Evolutionary conservation across 2,888 invertebrate species (phyloP).

Genomic region (Torymus tubicola): DNA sequence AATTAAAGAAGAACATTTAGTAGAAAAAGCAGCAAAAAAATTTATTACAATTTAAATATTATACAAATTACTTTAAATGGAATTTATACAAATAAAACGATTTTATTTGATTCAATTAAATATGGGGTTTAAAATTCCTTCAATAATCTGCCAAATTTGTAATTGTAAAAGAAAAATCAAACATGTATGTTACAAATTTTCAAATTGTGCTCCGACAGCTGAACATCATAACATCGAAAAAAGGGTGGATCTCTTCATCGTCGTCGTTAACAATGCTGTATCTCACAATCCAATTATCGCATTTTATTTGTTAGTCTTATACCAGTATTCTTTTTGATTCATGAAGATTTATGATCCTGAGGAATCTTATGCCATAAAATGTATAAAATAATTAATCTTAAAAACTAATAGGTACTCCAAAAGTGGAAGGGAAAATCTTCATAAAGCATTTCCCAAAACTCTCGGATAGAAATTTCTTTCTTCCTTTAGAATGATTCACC

Average conservation of each 20-base stretch:
- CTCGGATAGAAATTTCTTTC: slow-evolving; percentile 17
- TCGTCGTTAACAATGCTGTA: slow-evolving; percentile 29
- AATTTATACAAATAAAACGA: slow-evolving; percentile 6
- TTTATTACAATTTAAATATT: slow-evolving; percentile 50
- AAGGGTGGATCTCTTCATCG: slow-evolving; percentile 10
- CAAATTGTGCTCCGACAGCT: slow-evolving; percentile 45
- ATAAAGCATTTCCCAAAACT: slow-evolving; percentile 16
- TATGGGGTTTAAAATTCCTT: slow-evolving; percentile 24
- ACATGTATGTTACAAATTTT: slow-evolving; percentile 25
- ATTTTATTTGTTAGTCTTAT: slow-evolving; percentile 8
- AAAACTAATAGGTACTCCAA: slow-evolving; percentile 48
- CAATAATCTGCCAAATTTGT: background rate
- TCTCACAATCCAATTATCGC: slow-evolving; percentile 31
- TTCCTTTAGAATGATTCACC: slow-evolving; percentile 22
- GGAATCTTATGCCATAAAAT: slow-evolving; percentile 41
- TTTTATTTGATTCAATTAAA: slow-evolving; percentile 27
- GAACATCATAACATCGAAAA: slow-evolving; percentile 52
- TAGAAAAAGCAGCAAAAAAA: slow-evolving; percentile 30
- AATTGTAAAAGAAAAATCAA: slow-evolving; percentile 19
- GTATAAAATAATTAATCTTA: slow-evolving; percentile 53
- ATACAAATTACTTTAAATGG: slow-evolving; percentile 34
- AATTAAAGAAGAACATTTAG: slow-evolving; percentile 13
- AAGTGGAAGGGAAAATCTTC: slow-evolving; percentile 25
- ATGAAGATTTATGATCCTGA: slow-evolving; percentile 32
- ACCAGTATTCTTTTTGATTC: slow-evolving; percentile 36